Evolutionary conservation across 2,113 vertebrate genomes (phyloP), one percentile per base, ranked within the genome.

Genomic region (Corythoichthys haematopterus): DNA sequence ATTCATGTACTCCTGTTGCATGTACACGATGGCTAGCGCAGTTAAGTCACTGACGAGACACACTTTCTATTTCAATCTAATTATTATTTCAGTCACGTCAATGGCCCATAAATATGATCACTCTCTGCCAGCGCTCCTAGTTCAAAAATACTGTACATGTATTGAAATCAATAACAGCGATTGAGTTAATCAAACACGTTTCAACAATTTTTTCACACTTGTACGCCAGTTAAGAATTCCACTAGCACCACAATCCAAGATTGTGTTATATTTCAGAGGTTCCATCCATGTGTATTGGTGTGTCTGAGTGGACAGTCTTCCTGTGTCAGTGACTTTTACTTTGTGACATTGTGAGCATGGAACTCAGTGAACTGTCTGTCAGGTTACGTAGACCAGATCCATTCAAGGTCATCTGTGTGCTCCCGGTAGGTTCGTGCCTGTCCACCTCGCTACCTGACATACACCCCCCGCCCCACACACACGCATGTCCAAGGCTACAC

Each of bases 311-410:
- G 36, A 33, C 20, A 12, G 37, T 46, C 36, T 68, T 6, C 60
- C 58, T 66, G 65, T 79, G 78, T 64, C 67, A 35, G 70, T 80
- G 76, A 79, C 71, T 72, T 65, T 65, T 52, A 55, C 71, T 45
- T 59, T 65, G 40, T 80, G 77, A 82, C 76, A 80, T 70, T 76
- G 80, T 74, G 60, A 63, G 65, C 45, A 55, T 65, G 64, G 9
- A 38, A 77, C 70, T 83, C 78, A 81, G 68, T 68, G 67, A 78
- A 59, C 74, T 67, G 68, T 79, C 80, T 65, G 68, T 79, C 80
- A 83, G 85, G 69, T 80, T 84, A 77, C 70, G 73, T 81, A 68
- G 75, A 75, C 66, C 73, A 79, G 71, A 51, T 47, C 64, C 63
- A 56, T 58, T 73, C 78, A 80, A 84, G 80, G 81, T 85, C 77